Percentiles rank a stretch among this genome's conserved stretches.
phyloP scores from a whole-genome alignment of 2,888 invertebrate species.

The Sympetrum striolatum region DNA sequence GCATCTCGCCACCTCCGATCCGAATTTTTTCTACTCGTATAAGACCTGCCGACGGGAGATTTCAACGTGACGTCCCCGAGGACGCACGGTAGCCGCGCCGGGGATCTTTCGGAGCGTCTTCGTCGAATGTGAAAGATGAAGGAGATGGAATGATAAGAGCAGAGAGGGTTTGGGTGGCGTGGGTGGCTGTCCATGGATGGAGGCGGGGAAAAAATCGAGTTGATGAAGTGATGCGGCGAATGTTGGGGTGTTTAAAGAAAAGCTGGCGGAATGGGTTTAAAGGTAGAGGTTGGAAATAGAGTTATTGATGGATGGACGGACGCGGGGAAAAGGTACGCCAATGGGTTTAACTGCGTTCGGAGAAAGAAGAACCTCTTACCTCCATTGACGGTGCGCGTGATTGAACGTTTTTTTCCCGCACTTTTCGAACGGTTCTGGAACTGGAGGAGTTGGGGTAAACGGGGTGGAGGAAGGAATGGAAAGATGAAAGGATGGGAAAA shows the following conservation, averaged over 20 bases:
- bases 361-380: background rate
- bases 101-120: background rate
- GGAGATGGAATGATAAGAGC: slow-evolving; percentile 2
- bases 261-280: background rate
- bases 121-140: slow-evolving; percentile 20
- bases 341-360: slow-evolving; percentile 37
- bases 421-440: background rate
- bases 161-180: background rate
- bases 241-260: slow-evolving; percentile 10
- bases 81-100: background rate
- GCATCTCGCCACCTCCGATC: background rate
- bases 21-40: background rate
- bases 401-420: background rate
- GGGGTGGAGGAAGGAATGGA: background rate
- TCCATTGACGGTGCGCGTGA: slow-evolving; percentile 22
- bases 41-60: background rate
- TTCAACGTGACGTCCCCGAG: background rate
- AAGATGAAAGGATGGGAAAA: background rate
- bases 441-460: background rate
- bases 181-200: background rate
- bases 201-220: background rate
- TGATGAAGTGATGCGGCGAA: slow-evolving; percentile 18
- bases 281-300: background rate
- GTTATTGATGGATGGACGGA: slow-evolving; percentile 36
- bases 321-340: background rate